phyloP scores from a whole-genome alignment of 2,797 vertebrate species.

The Luscinia luscinia region DNA sequence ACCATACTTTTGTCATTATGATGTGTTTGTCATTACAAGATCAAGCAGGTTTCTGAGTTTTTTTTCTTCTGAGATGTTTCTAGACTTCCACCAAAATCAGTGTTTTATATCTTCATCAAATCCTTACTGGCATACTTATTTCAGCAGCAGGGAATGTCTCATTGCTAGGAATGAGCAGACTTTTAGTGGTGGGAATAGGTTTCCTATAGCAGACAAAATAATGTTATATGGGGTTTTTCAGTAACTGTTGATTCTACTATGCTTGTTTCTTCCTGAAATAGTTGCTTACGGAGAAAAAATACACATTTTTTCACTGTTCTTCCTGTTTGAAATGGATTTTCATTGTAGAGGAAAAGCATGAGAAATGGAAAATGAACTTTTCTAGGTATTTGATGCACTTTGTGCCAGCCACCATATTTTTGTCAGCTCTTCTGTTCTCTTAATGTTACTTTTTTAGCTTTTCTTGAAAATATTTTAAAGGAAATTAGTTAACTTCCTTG shows the following conservation, averaged over 20 bases:
- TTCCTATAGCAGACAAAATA: background rate
- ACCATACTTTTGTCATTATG: background rate
- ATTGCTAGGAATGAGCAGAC: background rate
- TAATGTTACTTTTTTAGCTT: background rate
- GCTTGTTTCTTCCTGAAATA: background rate
- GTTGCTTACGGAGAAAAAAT: background rate
- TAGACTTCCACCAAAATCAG: background rate
- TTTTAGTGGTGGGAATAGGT: background rate
- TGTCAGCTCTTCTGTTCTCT: background rate
- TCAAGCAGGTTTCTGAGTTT: background rate
- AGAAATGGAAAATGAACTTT: background rate
- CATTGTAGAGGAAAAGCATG: background rate
- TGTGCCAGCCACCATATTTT: background rate
- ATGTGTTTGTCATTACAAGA: background rate
- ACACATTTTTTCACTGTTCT: background rate
- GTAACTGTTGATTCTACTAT: background rate
- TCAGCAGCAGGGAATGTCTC: background rate
- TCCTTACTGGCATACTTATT: background rate
- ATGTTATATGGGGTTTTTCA: rapidly evolving
- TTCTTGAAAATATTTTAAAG: background rate
- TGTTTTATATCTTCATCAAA: background rate
- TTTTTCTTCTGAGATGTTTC: background rate
- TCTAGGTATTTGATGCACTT: background rate
- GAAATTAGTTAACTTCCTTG: background rate
- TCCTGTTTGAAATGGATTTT: background rate